Evolutionary conservation across 2,888 invertebrate genomes (phyloP).

Genomic region (Drosophila infuscata): DNA sequence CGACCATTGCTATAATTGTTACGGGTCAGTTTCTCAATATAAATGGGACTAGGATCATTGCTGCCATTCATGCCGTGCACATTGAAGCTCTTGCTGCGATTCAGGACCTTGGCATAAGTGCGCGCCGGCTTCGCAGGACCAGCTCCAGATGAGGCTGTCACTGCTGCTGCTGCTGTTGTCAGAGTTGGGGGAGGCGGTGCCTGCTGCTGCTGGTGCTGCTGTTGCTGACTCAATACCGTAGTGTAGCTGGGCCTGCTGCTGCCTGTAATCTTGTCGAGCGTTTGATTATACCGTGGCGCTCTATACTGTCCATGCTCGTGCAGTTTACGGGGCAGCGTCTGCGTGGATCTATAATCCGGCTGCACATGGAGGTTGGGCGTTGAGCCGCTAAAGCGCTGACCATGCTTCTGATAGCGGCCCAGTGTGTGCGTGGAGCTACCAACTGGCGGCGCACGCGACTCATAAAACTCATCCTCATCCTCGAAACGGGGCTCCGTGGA

Average conservation of each 20-base stretch:
- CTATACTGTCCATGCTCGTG: slow-evolving; percentile 67
- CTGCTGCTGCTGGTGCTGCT: slow-evolving; percentile 27
- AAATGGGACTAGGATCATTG: slow-evolving; percentile 85
- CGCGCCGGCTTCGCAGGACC: slow-evolving; percentile 92
- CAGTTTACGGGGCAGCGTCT: slow-evolving; percentile 91
- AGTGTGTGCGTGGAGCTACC: slow-evolving; percentile 87
- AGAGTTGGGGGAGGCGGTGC: slow-evolving; percentile 43
- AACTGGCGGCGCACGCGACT: slow-evolving; percentile 38
- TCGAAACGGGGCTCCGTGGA: slow-evolving; percentile 50
- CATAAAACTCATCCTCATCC: slow-evolving; percentile 66
- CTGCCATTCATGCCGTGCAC: slow-evolving; percentile 88
- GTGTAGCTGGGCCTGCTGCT: slow-evolving; percentile 7
- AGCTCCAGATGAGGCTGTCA: slow-evolving; percentile 12
- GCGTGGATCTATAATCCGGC: slow-evolving; percentile 87
- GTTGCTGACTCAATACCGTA: slow-evolving; percentile 8
- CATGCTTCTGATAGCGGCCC: slow-evolving; percentile 93
- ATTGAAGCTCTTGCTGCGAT: slow-evolving; percentile 94
- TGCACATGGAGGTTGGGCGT: slow-evolving; percentile 85
- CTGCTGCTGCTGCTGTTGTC: slow-evolving; percentile 12
- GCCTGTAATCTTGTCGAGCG: slow-evolving; percentile 40
- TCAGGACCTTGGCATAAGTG: slow-evolving; percentile 90
- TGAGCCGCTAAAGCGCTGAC: slow-evolving; percentile 89
- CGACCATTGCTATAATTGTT: slow-evolving; percentile 78
- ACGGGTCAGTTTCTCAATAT: slow-evolving; percentile 83
- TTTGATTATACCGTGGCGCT: slow-evolving; percentile 16